Evolutionary conservation across 2,113 vertebrate genomes (phyloP), one percentile per base, ranked within the genome.

Genomic region (Lepisosteus osseus): DNA sequence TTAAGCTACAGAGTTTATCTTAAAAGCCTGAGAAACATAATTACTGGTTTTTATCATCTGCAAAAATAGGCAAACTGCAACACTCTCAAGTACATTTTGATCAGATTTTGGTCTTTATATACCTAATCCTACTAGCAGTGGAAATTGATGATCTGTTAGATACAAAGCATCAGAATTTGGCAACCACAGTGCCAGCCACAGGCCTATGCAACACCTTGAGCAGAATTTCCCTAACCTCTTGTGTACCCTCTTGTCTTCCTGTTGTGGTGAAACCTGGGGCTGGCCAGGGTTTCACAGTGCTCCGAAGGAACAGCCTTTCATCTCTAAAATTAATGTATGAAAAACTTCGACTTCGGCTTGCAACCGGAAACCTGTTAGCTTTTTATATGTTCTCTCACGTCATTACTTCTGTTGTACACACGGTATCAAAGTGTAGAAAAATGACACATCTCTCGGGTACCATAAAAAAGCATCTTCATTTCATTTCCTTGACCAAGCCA

Each of bases 161-260:
- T 9, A 29, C 9, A 59, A 59, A n/a, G 56, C 56, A 59, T 4
- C 3, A 64, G 62, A 42, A 15, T 64, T 3, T 7, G 62, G 62
- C 12, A 15, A 64, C 62, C 62, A 40, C 14, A 51, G 47, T 51
- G 9, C 47, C 51, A 65, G 84, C 88, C 88, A 80, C 86, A 86
- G 82, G 72, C 73, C 66, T 78, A 72, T 79, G 80, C 84, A 84
- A 79, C 81, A 85, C 81, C 80, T 84, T 74, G 74, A 72, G 75
- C 62, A 92, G 86, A 91, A 92, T 88, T 90, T 84, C 90, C 90
- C 91, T 90, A 78, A 87, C 82, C 82, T 86, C 84, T 80, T 72
- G 64, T 66, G 80, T 85, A 84, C 86, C 86, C 82, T 74, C 29
- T 82, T 74, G 79, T 81, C 88, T 88, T 90, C 87, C 88, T 91